Base-by-base conservation (phyloP, 2,113 vertebrate species). In the Pao palembangensis region DNA sequence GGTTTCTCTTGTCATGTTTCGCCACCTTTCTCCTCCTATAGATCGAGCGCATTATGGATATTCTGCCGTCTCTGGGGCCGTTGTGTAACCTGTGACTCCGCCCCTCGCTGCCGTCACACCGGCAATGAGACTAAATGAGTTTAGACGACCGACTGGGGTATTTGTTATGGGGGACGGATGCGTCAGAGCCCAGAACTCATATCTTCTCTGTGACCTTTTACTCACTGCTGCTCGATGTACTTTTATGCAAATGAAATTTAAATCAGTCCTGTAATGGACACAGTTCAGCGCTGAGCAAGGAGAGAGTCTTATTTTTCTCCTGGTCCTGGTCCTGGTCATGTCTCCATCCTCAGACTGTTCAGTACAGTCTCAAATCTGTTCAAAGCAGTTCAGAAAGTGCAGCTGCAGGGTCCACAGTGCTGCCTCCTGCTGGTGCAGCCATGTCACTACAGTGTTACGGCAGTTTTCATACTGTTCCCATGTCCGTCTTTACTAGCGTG, bases 161-260 rank as follows among this genome's bases (percentile, higher is more conserved):
- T 46, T 46, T 46, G 44, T 46, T 46, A 17, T 15, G 5, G 16
- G 4, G 17, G 7, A 38, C 11, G 34, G 34, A 12, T 11, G 34
- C 34, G 34, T 38, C 34, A 47, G 6, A 13, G 15, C 15, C 15
- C 44, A 47, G 15, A 17, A 7, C n/a, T 47, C 21, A 17, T 23
- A 28, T 52, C 21, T 16, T 57, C 68, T 5, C 41, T 0, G 21
- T 58, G 59, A 82, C 84, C 75, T 84, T 84, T 69, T 19, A 16
- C 70, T 31, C 31, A 14, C 59, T 42, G 54, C 61, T 60, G 21
- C 66, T 78, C 75, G 64, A 81, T 79, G 64, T 74, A 65, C 73
- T 71, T 71, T 72, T 67, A 82, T 82, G 73, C 68, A 85, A 85
- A 87, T 81, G 55, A 17, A 71, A 82, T 79, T 80, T 65, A 69